phyloP scores from a whole-genome alignment of 2,888 invertebrate genomes.

The Drosophila nr. perissopoda region DNA sequence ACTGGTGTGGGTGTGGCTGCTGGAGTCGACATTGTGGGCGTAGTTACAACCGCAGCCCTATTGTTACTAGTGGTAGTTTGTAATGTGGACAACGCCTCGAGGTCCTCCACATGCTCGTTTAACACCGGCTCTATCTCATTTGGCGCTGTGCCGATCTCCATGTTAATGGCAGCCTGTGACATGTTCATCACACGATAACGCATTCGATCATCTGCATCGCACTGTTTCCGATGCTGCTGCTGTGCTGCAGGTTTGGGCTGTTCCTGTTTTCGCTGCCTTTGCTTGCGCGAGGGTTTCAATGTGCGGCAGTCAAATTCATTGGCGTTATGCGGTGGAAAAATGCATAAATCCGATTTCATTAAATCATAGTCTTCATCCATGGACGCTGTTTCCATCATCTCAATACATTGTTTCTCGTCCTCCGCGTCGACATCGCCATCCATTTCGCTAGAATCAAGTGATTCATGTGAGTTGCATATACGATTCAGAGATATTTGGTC shows the following conservation, averaged over 20 bases:
- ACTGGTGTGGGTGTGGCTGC: constrained; percentile 54
- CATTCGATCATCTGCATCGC: constrained; percentile 61
- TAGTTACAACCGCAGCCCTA: constrained; percentile 7
- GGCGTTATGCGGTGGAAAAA: constrained; percentile 74
- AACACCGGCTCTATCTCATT: constrained; percentile 56
- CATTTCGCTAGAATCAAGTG: constrained; percentile 89
- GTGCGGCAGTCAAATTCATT: constrained; percentile 83
- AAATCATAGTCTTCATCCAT: constrained; percentile 85
- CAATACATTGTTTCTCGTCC: constrained; percentile 87
- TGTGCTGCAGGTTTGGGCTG: constrained; percentile 42
- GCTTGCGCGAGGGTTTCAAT: constrained; percentile 81
- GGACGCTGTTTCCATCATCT: constrained; percentile 84
- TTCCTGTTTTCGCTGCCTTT: constrained; percentile 69
- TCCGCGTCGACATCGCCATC: constrained; percentile 87
- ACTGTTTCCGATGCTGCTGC: constrained; percentile 37
- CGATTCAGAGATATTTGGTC: constrained; percentile 85
- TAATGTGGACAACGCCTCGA: constrained; percentile 12
- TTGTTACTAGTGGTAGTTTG: constrained; percentile 5
- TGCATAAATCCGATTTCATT: constrained; percentile 83
- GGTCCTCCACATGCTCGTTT: constrained; percentile 20
- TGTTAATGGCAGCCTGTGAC: constrained; percentile 77
- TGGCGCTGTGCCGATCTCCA: constrained; percentile 59
- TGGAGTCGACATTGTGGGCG: constrained; percentile 42
- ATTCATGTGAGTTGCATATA: constrained; percentile 89
- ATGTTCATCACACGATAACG: constrained; percentile 81